Base-by-base conservation (phyloP, 1,140 invertebrate genomes). In the Vanessa tameamea region DNA sequence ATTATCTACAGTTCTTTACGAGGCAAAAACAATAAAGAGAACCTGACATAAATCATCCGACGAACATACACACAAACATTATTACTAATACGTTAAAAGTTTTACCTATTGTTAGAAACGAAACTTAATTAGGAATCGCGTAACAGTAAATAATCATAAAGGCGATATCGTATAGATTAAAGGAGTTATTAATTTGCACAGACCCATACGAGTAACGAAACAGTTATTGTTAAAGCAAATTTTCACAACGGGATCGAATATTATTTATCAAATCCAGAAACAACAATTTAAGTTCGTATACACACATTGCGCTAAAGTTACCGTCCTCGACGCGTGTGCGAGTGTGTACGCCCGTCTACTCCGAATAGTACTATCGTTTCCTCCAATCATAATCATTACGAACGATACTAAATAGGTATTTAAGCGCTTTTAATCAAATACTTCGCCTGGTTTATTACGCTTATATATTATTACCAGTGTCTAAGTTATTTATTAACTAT, bases 21-120 rank as follows among this genome's bases (percentile, higher is more conserved):
- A 90, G 74, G 78, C 82, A 89, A 84, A 90, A 90, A 92, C 89
- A 90, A 92, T 92, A 90, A 88, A 85, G 85, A 84, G 78, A 87
- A 87, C 84, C 80, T 83, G 81, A 83, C 83, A 84, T 91, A 89
- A 91, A 90, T 89, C 88, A 88, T 82, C 78, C 82, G 79, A 89
- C 84, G 81, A 82, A 85, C 83, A 86, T 84, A 86, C 81, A 82
- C 80, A 84, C 80, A 83, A 83, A 81, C 79, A 85, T 84, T 78
- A 76, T 84, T 87, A 87, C 75, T 82, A 83, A 85, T 81, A 84
- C 76, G 78, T 78, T 78, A 78, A 57, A 57, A 81, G 75, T 82
- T 83, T 76, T 77, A 83, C 75, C 79, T 86, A 84, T 87, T 85
- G 85, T 85, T 83, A 78, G 72, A 82, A 75, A 80, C 73, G 70